A percentile compares a stretch with the other conserved stretches of the same genome.
Conservation (phyloP, 2,888 invertebrate genomes). For the Leptura quadrifasciata region DNA sequence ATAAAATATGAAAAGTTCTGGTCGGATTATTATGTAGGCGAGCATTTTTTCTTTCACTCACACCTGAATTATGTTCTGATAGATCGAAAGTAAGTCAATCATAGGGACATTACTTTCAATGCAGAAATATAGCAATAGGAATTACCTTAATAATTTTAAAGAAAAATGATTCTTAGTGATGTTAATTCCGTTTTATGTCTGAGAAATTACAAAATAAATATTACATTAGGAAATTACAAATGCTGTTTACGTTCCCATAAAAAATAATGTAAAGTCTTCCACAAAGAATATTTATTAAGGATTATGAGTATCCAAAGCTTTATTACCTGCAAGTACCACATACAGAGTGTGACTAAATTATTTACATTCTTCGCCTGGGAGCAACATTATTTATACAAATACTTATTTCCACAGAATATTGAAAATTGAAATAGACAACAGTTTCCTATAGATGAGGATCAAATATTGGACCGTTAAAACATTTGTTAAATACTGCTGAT, state of each 20-base stretch:
- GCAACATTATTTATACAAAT: no score
- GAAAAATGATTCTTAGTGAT: neutral
- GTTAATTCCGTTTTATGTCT: neutral
- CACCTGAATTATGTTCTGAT: neutral
- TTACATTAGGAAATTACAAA: neutral
- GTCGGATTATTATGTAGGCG: constrained; percentile 3
- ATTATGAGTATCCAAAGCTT: neutral
- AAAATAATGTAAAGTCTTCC: neutral
- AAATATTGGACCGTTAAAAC: no score
- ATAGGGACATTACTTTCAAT: neutral
- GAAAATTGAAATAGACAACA: no score
- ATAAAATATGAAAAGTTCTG: constrained; percentile 1
- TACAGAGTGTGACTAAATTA: no score
- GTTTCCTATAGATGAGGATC: no score
- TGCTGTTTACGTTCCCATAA: neutral
- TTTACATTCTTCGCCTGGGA: no score
- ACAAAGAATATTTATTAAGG: neutral
- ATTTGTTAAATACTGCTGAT: no score
- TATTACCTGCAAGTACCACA: neutral
- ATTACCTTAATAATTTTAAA: neutral
- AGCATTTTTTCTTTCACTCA: constrained; percentile 3
- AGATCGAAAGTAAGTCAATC: neutral
- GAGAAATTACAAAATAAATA: neutral
- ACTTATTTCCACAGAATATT: no score
- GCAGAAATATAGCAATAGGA: neutral